Evolutionary conservation across 2,113 vertebrate genomes (phyloP), one percentile per base, ranked within the genome.

Genomic region (Epinephelus cyanopodus): DNA sequence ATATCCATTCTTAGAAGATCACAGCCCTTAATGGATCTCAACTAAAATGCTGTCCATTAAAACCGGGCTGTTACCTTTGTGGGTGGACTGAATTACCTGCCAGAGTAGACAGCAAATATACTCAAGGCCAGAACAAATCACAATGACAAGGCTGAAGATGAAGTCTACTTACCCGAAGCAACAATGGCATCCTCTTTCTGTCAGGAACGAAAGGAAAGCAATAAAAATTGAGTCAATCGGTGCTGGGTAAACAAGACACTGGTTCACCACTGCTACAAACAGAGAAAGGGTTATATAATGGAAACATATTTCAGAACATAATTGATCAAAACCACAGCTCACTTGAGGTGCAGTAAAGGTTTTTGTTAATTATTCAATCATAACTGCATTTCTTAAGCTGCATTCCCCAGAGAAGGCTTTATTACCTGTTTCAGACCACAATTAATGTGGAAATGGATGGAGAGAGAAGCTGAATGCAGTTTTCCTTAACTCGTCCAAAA

Each of bases 171-270:
- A 96, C 95, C 95, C 39, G 63, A 53, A 82, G 92, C 80, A 78
- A 93, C 83, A 66, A 91, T 58, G 74, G 18, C 39, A 58, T 94
- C 88, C 92, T 95, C 95, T 89, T 92, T 96, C 95, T 96, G 95
- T 88, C 93, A 87, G 90, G 85, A 86, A 89, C 80, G 65, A 92
- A 92, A 90, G 84, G 81, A 95, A 84, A 94, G 89, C 89, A 92
- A 86, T 79, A 91, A 78, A 92, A 92, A 78, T 87, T 54, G 86
- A 93, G 82, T 93, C 84, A 94, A 81, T 86, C 69, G 82, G 62
- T 79, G 72, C 61, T 84, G 33, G 39, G 47, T 68, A 67, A 85
- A 81, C 73, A 80, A 39, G 75, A 85, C 29, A 82, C 50, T 69
- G 45, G 63, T 65, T 75, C 65, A 80, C 25, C 54, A 71, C 70